A percentile compares a stretch with the other conserved stretches of the same genome.
Evolutionary conservation across 2,888 invertebrate species (phyloP).

Genomic region (Troides helena): DNA sequence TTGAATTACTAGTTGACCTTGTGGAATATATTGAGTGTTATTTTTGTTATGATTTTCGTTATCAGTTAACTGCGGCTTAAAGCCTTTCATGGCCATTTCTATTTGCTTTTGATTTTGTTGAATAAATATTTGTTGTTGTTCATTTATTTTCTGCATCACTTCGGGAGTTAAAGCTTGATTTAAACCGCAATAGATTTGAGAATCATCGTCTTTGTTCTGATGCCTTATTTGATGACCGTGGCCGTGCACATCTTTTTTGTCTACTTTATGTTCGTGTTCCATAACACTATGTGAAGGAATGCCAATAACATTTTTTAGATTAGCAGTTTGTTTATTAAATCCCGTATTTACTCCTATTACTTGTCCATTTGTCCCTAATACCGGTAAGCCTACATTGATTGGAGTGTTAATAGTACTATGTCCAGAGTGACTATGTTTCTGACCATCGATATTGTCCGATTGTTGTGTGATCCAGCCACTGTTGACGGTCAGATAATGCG

Average conservation of each 20-base stretch:
- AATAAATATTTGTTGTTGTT: conserved; percentile 80
- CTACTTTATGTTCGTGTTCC: conserved; percentile 56
- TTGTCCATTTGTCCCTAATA: conserved; percentile 81
- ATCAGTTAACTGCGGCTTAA: conserved; percentile 61
- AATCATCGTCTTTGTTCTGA: conserved; percentile 59
- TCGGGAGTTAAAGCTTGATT: conserved; percentile 74
- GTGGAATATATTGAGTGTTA: conserved; percentile 58
- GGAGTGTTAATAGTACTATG: conserved; percentile 44
- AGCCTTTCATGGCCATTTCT: conserved; percentile 77
- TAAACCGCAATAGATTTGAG: conserved; percentile 71
- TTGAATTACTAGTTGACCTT: conserved; percentile 70
- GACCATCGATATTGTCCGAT: conserved; percentile 56
- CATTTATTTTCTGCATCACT: conserved; percentile 79
- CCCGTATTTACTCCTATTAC: conserved; percentile 80
- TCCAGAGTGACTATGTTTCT: conserved; percentile 47
- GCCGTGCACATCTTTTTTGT: conserved; percentile 53
- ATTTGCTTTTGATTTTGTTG: conserved; percentile 78
- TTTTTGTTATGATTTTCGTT: conserved; percentile 57
- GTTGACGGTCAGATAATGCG: conserved; percentile 72
- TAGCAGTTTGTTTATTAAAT: conserved; percentile 53
- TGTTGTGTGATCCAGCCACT: conserved; percentile 75
- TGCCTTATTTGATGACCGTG: conserved; percentile 30
- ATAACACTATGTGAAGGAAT: conserved; percentile 42
- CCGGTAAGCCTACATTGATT: conserved; percentile 60
- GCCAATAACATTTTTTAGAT: conserved; percentile 50